Conservation (phyloP, 2,797 vertebrate genomes). For the Gila robusta region DNA sequence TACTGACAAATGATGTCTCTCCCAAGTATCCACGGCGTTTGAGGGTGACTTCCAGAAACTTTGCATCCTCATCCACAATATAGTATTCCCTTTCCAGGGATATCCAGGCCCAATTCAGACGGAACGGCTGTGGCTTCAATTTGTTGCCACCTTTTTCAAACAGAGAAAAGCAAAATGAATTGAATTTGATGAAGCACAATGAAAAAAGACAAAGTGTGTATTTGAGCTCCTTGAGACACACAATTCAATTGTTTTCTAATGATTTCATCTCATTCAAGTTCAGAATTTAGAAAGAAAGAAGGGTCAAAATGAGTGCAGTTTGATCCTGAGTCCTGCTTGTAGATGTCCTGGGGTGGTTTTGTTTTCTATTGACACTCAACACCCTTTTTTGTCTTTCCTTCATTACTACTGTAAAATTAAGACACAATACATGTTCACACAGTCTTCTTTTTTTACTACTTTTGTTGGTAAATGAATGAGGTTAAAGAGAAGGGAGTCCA, state of each 20-base stretch:
- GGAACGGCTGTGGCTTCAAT: constrained; percentile 83
- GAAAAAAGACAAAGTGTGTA: neutral
- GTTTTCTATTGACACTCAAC: neutral
- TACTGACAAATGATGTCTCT: constrained; percentile 89
- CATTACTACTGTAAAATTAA: constrained; percentile 15
- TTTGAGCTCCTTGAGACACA: neutral
- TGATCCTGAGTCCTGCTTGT: neutral
- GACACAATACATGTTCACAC: neutral
- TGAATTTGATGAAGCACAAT: neutral
- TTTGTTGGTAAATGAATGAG: neutral
- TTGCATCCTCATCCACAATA: constrained; percentile 83
- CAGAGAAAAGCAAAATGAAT: constrained; percentile 44
- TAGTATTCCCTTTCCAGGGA: constrained; percentile 87
- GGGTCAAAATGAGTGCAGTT: neutral
- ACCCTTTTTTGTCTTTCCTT: constrained; percentile 19
- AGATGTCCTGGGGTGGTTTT: neutral
- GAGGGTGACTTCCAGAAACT: constrained; percentile 84
- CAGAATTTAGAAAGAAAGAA: neutral
- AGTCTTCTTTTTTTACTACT: neutral
- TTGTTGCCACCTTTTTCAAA: constrained; percentile 81
- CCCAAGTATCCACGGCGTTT: constrained; percentile 84
- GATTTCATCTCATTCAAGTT: constrained; percentile 9
- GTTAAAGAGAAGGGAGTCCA: constrained; percentile 1
- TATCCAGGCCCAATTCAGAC: constrained; percentile 91
- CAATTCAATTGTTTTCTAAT: neutral